A percentile compares a stretch with the other conserved stretches of the same genome.
These are phyloP conservation scores for Tipula unca DNA, from an alignment of 2,888 invertebrate species.

Conservation along the genomic window DNA sequence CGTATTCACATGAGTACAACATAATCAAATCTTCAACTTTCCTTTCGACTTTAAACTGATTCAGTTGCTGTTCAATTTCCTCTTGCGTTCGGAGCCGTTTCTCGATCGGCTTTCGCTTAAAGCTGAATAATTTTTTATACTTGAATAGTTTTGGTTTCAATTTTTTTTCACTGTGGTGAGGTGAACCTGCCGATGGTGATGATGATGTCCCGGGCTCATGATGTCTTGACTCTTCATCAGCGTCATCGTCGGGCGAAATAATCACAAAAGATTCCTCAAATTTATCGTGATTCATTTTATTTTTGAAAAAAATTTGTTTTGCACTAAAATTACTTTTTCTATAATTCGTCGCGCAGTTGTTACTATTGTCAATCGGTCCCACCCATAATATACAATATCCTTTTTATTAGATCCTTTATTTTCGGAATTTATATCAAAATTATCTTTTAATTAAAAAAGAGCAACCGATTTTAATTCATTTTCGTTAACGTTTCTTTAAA, in stretches of 20 bases:
- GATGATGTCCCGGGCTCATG: neutral
- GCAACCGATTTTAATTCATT: neutral
- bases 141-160: neutral
- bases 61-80: neutral
- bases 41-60: neutral
- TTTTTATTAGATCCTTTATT: neutral
- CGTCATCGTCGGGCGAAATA: neutral
- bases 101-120: neutral
- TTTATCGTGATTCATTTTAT: neutral
- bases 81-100: neutral
- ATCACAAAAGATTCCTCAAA: neutral
- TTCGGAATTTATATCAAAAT: neutral
- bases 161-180: neutral
- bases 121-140: neutral
- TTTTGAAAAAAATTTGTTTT: neutral
- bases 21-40: neutral
- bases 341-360: neutral
- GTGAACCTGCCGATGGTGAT: neutral
- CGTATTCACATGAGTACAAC: neutral
- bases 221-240: neutral
- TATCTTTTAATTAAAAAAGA: constrained; percentile 1
- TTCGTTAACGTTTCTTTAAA: neutral
- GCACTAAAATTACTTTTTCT: neutral
- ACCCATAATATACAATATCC: constrained; percentile 2
- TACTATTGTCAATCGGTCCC: neutral